These are phyloP conservation scores for Myripristis murdjan DNA, from an alignment of 2,797 vertebrate species.

Conservation along the genomic window DNA sequence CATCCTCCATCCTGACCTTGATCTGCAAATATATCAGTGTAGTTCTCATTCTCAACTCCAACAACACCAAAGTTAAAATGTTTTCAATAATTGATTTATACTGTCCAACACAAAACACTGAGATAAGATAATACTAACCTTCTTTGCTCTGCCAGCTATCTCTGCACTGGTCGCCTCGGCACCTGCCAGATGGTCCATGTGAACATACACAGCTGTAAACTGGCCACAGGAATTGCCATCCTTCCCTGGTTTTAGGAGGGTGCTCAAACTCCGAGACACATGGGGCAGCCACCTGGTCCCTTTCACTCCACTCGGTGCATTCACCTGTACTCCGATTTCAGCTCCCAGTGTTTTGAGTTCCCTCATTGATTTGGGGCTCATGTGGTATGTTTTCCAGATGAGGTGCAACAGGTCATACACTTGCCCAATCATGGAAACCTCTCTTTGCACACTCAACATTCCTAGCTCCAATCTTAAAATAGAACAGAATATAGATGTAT, in stretches of 20 bases:
- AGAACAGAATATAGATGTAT: background rate
- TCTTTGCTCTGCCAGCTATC: conserved; percentile 36
- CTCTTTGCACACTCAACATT: conserved; percentile 36
- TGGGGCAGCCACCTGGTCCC: conserved; percentile 40
- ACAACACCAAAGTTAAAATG: conserved; percentile 1
- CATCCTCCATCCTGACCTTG: conserved; percentile 39
- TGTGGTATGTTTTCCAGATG: conserved; percentile 40
- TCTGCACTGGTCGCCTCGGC: conserved; percentile 48
- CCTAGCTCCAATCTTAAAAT: conserved; percentile 39
- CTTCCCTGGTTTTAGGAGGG: conserved; percentile 26
- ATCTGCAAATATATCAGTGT: conserved; percentile 19
- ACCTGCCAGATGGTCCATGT: conserved; percentile 49
- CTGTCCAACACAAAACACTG: background rate
- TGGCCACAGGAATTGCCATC: conserved; percentile 12
- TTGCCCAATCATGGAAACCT: conserved; percentile 30
- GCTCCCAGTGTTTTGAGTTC: conserved; percentile 30
- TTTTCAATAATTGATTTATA: background rate
- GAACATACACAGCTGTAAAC: conserved; percentile 37
- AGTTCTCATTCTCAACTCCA: background rate
- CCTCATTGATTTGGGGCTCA: conserved; percentile 39
- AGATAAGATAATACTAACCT: conserved; percentile 20
- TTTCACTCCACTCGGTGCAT: conserved; percentile 40
- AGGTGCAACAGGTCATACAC: conserved; percentile 25
- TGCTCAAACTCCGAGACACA: conserved; percentile 22
- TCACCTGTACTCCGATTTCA: conserved; percentile 34